phyloP scores from a whole-genome alignment of 2,113 vertebrate species.

The Oreochromis spilurus region DNA sequence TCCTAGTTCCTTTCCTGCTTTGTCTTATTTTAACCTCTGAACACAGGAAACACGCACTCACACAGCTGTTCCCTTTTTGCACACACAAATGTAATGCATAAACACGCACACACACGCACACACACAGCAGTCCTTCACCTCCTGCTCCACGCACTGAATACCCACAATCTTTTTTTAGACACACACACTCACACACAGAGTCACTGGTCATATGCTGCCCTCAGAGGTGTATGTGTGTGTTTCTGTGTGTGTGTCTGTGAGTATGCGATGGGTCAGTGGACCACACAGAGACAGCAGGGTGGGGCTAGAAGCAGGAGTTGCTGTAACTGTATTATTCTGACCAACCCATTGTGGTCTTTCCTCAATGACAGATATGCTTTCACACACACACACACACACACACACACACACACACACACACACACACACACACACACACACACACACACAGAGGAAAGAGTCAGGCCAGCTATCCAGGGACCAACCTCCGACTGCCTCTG shows the following conservation, averaged over 20 bases:
- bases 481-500: conserved; percentile 43
- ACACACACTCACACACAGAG: neutral
- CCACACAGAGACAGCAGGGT: conserved; percentile 56
- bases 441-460: conserved; percentile 35
- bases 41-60: conserved; percentile 35
- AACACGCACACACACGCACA: neutral
- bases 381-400: neutral
- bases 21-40: conserved; percentile 65
- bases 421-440: neutral
- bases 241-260: neutral
- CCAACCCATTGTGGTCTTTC: conserved; percentile 45
- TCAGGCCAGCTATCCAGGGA: conserved; percentile 45
- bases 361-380: conserved; percentile 49
- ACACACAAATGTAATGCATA: neutral
- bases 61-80: neutral
- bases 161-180: conserved; percentile 19
- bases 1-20: conserved; percentile 65
- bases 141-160: neutral
- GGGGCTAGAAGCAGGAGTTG: conserved; percentile 30
- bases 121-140: conserved; percentile 1
- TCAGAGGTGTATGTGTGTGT: neutral
- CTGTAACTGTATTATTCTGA: conserved; percentile 56
- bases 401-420: neutral
- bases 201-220: neutral
- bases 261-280: conserved; percentile 44